Percentiles rank a stretch among this genome's conserved stretches.
Evolutionary conservation across 2,888 invertebrate genomes (phyloP).

Genomic region (Escarpia spicata): DNA sequence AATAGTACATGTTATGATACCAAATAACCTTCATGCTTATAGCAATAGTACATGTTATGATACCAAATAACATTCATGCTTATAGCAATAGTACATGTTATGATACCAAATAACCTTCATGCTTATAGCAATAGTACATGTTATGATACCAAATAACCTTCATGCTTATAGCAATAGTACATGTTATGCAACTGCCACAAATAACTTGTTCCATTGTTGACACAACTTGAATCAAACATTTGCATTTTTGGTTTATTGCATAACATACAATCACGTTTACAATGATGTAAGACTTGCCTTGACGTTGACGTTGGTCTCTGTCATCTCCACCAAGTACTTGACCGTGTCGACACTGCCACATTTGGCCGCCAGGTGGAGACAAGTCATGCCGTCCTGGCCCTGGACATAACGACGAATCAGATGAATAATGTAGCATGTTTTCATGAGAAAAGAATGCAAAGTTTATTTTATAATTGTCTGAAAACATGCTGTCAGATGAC

Average conservation of each 20-base stretch:
- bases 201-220: too few relatives aligned
- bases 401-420: conserved; percentile 56
- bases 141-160: too few relatives aligned
- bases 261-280: neutral
- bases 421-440: neutral
- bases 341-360: conserved; percentile 76
- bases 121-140: too few relatives aligned
- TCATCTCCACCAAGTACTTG: conserved; percentile 66
- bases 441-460: neutral
- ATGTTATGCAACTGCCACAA: too few relatives aligned
- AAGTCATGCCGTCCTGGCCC: conserved; percentile 90
- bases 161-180: too few relatives aligned
- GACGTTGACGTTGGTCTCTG: conserved; percentile 59
- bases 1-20: too few relatives aligned
- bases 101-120: too few relatives aligned
- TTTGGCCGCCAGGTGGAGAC: conserved; percentile 82
- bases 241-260: neutral
- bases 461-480: neutral
- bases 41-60: too few relatives aligned
- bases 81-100: too few relatives aligned
- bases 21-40: too few relatives aligned
- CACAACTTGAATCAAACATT: neutral
- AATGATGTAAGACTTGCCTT: conserved; percentile 46
- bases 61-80: too few relatives aligned
- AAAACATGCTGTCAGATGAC: neutral